Evolutionary conservation across 2,797 vertebrate species (phyloP).

Genomic region (Echiichthys vipera): DNA sequence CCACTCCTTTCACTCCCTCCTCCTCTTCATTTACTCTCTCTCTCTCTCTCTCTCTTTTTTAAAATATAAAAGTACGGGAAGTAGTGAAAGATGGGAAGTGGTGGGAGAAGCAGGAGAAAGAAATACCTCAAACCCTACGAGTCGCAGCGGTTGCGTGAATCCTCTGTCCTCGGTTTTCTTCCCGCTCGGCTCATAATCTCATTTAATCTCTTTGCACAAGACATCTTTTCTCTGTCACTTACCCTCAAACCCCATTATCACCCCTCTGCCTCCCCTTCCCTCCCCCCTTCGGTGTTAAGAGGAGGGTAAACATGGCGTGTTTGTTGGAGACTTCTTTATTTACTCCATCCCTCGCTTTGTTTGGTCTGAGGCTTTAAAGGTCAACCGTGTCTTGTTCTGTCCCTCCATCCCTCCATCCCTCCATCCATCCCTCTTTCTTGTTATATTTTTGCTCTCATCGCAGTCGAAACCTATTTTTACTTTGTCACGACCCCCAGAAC

Average conservation of each 20-base stretch:
- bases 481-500: not conserved
- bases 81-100: too few species aligned
- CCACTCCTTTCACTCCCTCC: conserved; percentile 1
- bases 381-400: not conserved
- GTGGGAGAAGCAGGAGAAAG: too few species aligned
- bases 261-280: not conserved
- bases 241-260: conserved; percentile 11
- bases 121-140: too few species aligned
- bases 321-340: conserved; percentile 55
- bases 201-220: conserved; percentile 10
- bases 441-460: not conserved
- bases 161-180: not conserved
- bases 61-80: too few species aligned
- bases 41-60: too few species aligned
- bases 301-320: conserved; percentile 48
- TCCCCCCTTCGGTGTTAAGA: not conserved
- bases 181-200: not conserved
- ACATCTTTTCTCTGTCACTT: conserved; percentile 11
- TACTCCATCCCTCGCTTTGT: conserved; percentile 32
- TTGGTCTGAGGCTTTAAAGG: conserved; percentile 38
- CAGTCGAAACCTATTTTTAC: not conserved
- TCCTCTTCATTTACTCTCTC: conserved; percentile 3
- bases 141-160: too few species aligned
- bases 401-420: not conserved
- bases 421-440: not conserved